phyloP scores from a whole-genome alignment of 1,140 invertebrate genomes.

The Drosophila littoralis region DNA sequence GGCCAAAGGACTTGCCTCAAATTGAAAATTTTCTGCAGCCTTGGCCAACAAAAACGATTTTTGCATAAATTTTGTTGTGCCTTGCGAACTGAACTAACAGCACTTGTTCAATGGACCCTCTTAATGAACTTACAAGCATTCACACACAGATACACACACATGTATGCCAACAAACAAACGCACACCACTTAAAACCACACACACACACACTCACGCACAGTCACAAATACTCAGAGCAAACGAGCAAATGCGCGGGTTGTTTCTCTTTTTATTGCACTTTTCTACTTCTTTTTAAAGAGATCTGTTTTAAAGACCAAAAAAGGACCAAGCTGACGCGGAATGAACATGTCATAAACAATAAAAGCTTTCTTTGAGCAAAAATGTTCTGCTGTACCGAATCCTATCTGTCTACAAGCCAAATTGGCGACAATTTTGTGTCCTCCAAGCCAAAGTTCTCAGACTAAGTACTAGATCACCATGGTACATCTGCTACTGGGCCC shows the following conservation, averaged over 20 bases:
- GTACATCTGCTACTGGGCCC: no score
- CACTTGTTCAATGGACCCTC: conserved; percentile 31
- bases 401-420: no score
- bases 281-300: neutral
- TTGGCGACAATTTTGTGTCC: no score
- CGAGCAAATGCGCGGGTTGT: conserved; percentile 10
- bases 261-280: neutral
- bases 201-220: conserved; percentile 6
- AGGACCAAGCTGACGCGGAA: no score
- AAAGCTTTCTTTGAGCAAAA: no score
- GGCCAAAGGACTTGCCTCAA: conserved; percentile 44
- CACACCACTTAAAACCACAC: neutral
- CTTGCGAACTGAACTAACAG: conserved; percentile 8
- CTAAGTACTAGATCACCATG: no score
- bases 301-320: no score
- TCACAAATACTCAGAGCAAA: conserved; percentile 15
- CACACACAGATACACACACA: conserved; percentile 14
- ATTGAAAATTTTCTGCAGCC: conserved; percentile 44
- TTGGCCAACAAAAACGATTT: conserved; percentile 60
- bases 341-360: no score
- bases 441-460: no score
- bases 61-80: conserved; percentile 48
- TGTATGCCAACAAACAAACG: neutral
- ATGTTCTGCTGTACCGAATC: no score
- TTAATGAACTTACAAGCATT: conserved; percentile 66